A percentile compares a stretch with the other conserved stretches of the same genome.
phyloP scores from a whole-genome alignment of 2,888 invertebrate species.

The Mythimna pallens region DNA sequence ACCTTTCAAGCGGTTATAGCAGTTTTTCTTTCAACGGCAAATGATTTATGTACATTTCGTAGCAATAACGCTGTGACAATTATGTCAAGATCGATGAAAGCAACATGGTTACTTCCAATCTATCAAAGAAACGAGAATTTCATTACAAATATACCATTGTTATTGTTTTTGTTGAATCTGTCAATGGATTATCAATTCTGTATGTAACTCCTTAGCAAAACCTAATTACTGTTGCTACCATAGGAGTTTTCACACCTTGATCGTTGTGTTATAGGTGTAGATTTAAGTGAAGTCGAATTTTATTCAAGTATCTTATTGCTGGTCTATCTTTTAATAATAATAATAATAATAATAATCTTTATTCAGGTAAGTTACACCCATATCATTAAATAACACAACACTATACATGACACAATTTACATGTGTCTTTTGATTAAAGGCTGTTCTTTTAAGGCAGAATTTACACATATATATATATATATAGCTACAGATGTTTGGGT shows the following conservation, averaged over 20 bases:
- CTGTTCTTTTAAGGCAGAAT: neutral
- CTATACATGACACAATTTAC: too few species aligned
- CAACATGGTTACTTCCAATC: slow-evolving; percentile 41
- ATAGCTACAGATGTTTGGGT: neutral
- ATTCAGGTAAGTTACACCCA: too few species aligned
- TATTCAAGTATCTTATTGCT: neutral
- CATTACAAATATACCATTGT: slow-evolving; percentile 63
- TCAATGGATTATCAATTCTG: slow-evolving; percentile 47
- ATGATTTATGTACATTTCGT: slow-evolving; percentile 29
- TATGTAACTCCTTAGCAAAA: slow-evolving; percentile 43
- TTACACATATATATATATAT: too few species aligned
- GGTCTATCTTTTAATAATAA: neutral
- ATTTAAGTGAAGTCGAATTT: too few species aligned
- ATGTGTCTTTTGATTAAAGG: neutral
- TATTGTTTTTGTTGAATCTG: slow-evolving; percentile 55
- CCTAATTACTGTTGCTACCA: slow-evolving; percentile 13
- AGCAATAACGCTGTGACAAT: slow-evolving; percentile 48
- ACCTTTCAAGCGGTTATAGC: neutral
- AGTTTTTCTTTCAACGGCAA: slow-evolving; percentile 6
- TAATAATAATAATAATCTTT: too few species aligned
- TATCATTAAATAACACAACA: too few species aligned
- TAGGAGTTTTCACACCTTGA: slow-evolving; percentile 30
- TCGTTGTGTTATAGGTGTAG: neutral
- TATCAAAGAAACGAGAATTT: slow-evolving; percentile 52
- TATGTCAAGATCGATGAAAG: slow-evolving; percentile 53